Base-by-base conservation (phyloP, 2,797 vertebrate species). In the Gobionotothen gibberifrons region DNA sequence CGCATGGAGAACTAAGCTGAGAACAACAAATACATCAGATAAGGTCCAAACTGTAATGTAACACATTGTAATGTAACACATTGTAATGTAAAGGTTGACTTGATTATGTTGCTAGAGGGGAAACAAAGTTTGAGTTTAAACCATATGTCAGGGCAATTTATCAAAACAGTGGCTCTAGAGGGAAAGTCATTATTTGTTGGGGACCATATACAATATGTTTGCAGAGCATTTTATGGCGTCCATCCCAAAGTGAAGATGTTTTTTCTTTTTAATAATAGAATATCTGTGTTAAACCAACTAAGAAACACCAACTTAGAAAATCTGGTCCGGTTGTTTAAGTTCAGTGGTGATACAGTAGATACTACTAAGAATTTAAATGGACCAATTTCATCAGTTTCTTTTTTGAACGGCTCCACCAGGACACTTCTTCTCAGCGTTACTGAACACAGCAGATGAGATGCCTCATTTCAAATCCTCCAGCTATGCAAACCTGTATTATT, bases 391-490 rank as follows among this genome's bases (percentile, higher is more conserved):
- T 48, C 13, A 0, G 19, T 72, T 61, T 52, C 44, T 46, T 19
- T 67, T 21, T 26, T 52, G 3, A 56, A 1, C 22, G 26, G 19
- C 26, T 75, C 8, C 52, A 32, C 32, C 22, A 7, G 42, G 40
- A 69, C 36, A 44, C 44, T 2, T 44, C 22, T 40, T 40, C 49
- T 68, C 42, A 55, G 36, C 51, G 22, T 8, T 43, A n/a, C 17
- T 42, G 36, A 70, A 47, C 12, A 44, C 29, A 10, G 56, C 1
- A 15, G 43, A 19, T 21, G 26, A 64, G 12, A 72, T 21, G 5
- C 54, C 22, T 47, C 43, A 61, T 44, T 15, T 73, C 22, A 29
- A 61, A 68, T 32, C 53, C 47, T 32, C 14, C 21, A 42, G 11
- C 40, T n/a, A 16, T 21, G 9, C 43, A 5, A 46, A 26, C 5